Percentiles rank a stretch among this genome's conserved stretches.
Conservation (phyloP, 2,888 invertebrate species). For the Diarsia dahlii region DNA sequence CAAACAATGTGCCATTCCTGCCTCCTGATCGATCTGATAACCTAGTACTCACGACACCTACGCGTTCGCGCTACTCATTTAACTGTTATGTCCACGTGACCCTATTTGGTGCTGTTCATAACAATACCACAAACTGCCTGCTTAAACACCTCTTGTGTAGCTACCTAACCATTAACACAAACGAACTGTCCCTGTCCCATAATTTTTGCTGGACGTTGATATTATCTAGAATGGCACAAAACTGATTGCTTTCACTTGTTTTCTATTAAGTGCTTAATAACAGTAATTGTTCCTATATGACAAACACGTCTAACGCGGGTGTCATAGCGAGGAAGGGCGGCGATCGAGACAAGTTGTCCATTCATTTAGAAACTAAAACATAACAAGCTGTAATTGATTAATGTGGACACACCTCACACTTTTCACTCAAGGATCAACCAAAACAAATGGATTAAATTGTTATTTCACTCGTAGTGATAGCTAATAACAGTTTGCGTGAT, state of each 20-base stretch:
- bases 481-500: constrained; percentile 27
- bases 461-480: constrained; percentile 31
- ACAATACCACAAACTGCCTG: constrained; percentile 16
- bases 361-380: constrained; percentile 32
- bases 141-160: not conserved
- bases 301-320: constrained; percentile 6
- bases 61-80: constrained; percentile 7
- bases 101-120: constrained; percentile 27
- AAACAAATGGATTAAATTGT: constrained; percentile 39
- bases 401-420: constrained; percentile 29
- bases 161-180: constrained; percentile 41
- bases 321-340: not conserved
- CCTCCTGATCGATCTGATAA: constrained; percentile 47
- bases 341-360: not conserved
- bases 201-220: constrained; percentile 16
- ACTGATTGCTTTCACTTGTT: constrained; percentile 14
- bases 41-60: constrained; percentile 25
- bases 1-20: constrained; percentile 60
- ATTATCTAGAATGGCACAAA: constrained; percentile 24
- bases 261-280: constrained; percentile 21
- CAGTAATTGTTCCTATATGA: constrained; percentile 38
- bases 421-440: constrained; percentile 6
- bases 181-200: constrained; percentile 26
- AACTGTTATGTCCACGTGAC: constrained; percentile 41
- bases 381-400: constrained; percentile 54